Base-by-base conservation (phyloP, 2,888 invertebrate species). In the Tinea trinotella region DNA sequence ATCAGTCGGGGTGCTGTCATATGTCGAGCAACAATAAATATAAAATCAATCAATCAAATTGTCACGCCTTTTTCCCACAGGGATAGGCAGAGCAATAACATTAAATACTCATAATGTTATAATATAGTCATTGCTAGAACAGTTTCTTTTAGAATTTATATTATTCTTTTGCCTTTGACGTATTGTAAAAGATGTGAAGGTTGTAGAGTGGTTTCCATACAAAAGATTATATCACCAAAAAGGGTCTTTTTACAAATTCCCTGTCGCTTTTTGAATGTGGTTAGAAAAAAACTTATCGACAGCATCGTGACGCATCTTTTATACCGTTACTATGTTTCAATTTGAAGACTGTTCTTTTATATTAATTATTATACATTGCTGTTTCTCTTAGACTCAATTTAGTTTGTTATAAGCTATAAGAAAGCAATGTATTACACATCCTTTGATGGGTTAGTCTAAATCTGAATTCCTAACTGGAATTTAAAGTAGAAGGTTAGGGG, bases 231-330 rank as follows among this genome's bases (percentile, higher is more conserved):
- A 53, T 53, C 53, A 13, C 18, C 40, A 53, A 53, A 46, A 53
- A 53, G 53, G 53, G 54, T 54, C 24, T 54, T 46, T 52, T 40
- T 44, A 55, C 55, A 46, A 55, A 50, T 55, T 52, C 55, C 44
- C 30, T 49, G 49, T 49, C 19, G 19, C 34, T 40, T 44, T 55
- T 48, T 53, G 49, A 13, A 40, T 13, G 12, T 22, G 30, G 55
- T 48, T 44, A 52, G 24, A 54, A 17, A 56, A 36, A 66, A 67
- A 71, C 71, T 52, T 75, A 74, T 74, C 78, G 81, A 80, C 79
- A 79, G 66, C 71, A 79, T 78, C 78, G 64, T 61, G 63, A 59
- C 62, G 64, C 65, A 61, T 65, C 70, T 65, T 68, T n/a, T 69
- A 64, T 64, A 58, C 61, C 40, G 3, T 40, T 53, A 53, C 36